Conservation (phyloP, 1,140 invertebrate genomes). For the Nasonia giraulti region DNA sequence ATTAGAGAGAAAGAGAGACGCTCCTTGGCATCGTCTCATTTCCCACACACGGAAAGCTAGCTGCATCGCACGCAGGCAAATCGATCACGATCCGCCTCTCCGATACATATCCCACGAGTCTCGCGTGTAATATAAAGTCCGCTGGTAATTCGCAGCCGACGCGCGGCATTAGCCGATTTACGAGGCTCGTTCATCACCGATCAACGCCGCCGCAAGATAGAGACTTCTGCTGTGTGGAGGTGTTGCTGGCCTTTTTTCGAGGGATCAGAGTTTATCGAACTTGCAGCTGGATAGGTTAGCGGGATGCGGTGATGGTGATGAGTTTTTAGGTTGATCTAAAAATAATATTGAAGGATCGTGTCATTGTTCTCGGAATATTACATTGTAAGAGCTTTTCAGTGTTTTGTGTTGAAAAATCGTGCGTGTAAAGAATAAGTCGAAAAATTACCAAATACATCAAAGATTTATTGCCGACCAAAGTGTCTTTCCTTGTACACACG, state of each 20-base stretch:
- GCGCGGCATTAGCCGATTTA: slow-evolving; percentile 39
- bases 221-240: not conserved
- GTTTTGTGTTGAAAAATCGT: no score
- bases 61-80: not conserved
- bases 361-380: no score
- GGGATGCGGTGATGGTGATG: not conserved
- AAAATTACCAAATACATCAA: no score
- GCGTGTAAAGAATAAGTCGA: no score
- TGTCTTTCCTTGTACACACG: not conserved
- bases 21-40: not conserved
- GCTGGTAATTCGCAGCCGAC: slow-evolving; percentile 28
- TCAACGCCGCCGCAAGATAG: not conserved
- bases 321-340: not conserved
- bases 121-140: slow-evolving; percentile 25
- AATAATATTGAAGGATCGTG: no score
- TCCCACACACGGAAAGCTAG: slow-evolving; percentile 1
- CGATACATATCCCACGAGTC: slow-evolving; percentile 6
- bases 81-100: slow-evolving; percentile 34
- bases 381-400: no score
- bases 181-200: slow-evolving; percentile 40
- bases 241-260: not conserved
- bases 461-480: not conserved
- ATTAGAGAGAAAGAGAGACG: slow-evolving; percentile 2
- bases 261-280: slow-evolving; percentile 6
- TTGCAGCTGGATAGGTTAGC: not conserved